These are phyloP conservation scores for Plotosus lineatus DNA, from an alignment of 2,113 vertebrate genomes.

Conservation along the genomic window DNA sequence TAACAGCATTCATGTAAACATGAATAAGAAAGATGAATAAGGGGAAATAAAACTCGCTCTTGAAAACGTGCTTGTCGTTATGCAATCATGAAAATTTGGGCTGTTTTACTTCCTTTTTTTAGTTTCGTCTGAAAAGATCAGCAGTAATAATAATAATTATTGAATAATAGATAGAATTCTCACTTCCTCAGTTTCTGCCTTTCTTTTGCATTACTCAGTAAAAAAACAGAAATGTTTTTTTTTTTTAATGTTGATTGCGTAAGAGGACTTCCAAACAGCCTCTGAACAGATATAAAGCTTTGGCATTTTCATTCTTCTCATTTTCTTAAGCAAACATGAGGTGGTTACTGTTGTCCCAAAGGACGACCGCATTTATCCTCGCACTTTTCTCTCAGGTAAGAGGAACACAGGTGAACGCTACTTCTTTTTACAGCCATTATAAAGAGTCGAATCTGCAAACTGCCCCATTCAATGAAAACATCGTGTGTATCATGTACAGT, in stretches of 20 bases:
- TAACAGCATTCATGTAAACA: no score
- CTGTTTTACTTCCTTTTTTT: background rate
- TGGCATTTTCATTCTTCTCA: background rate
- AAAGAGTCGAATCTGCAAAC: no score
- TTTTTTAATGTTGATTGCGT: background rate
- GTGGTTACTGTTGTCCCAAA: background rate
- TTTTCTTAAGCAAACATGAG: conserved; percentile 29
- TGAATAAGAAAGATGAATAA: background rate
- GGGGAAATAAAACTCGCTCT: background rate
- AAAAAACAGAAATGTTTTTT: background rate
- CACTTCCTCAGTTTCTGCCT: background rate
- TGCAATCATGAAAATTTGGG: background rate
- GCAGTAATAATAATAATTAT: no score
- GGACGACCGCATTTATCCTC: conserved; percentile 51
- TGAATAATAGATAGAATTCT: background rate
- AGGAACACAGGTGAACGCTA: conserved; percentile 3
- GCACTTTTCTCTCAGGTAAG: conserved; percentile 61
- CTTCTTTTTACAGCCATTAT: no score
- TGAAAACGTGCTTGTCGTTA: background rate
- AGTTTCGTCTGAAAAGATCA: background rate
- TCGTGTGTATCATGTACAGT: background rate
- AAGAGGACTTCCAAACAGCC: background rate
- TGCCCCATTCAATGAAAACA: no score
- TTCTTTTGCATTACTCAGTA: background rate
- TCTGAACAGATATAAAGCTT: background rate